These are phyloP conservation scores for Sparidentex hasta DNA, from an alignment of 2,797 vertebrate genomes.

Conservation along the genomic window DNA sequence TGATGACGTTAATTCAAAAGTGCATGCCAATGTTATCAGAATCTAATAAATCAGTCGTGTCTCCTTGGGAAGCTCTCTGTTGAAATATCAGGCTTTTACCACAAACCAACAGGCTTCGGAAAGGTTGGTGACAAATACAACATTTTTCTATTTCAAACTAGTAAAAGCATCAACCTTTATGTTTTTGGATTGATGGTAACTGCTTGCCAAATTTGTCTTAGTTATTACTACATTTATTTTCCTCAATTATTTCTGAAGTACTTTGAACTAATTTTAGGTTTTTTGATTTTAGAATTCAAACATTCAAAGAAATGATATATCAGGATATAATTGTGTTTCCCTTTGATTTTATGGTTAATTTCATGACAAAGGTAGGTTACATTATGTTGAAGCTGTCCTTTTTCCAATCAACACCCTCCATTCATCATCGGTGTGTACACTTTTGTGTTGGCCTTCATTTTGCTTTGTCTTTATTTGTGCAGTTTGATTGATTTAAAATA, in stretches of 20 bases:
- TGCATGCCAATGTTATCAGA: slow-evolving; percentile 83
- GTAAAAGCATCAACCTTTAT: slow-evolving; percentile 90
- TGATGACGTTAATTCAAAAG: slow-evolving; percentile 32
- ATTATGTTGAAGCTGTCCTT: slow-evolving; percentile 86
- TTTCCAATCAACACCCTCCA: slow-evolving; percentile 83
- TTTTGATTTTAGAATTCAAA: slow-evolving; percentile 25
- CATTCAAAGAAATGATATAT: slow-evolving; percentile 18
- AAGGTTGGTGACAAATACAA: slow-evolving; percentile 90
- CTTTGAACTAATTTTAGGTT: slow-evolving; percentile 28
- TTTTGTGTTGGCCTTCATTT: slow-evolving; percentile 83
- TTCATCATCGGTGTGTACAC: slow-evolving; percentile 83
- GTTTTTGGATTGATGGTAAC: slow-evolving; percentile 92
- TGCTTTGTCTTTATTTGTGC: slow-evolving; percentile 73
- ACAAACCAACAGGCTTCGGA: slow-evolving; percentile 92
- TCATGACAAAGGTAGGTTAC: slow-evolving; percentile 92
- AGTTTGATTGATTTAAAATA: slow-evolving; percentile 85
- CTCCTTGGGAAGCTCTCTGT: slow-evolving; percentile 87
- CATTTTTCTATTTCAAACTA: slow-evolving; percentile 83
- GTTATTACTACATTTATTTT: slow-evolving; percentile 49
- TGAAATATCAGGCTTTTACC: slow-evolving; percentile 90
- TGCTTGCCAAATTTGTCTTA: slow-evolving; percentile 84
- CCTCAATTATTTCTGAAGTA: slow-evolving; percentile 27
- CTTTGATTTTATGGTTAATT: slow-evolving; percentile 41
- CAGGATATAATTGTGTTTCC: slow-evolving; percentile 56
- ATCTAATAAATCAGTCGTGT: slow-evolving; percentile 84